Evolutionary conservation across 1,140 invertebrate genomes (phyloP), one percentile per base, ranked within the genome.

Genomic region (Drosophila saltans): DNA sequence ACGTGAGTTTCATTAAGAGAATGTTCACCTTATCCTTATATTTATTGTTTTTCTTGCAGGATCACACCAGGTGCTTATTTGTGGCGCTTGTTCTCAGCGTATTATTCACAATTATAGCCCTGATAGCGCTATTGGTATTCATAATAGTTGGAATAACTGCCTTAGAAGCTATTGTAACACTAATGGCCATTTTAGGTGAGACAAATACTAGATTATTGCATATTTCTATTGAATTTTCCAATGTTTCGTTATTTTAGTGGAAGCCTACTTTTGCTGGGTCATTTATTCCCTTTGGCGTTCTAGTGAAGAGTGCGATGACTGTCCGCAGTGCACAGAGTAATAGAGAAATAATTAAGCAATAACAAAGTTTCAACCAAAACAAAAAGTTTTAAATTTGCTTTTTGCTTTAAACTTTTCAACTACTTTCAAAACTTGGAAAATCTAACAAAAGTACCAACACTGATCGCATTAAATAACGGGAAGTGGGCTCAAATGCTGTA

Each of bases 261-360:
- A 77, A 43, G 1, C 62, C 2, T 77, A 77, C 21, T 66, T 36
- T 61, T 33, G 48, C 8, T 74, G 66, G 57, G 41, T 69, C 6
- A 48, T 63, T 2, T n/a, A 69, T 1, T 77, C 75, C 8, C 65
- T 62, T 63, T 74, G 71, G 71, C 7, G 45, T 9, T 2, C 8
- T 10, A 26, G 21, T 52, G 36, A 64, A 24, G 0, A 28, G 1
- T 43, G 48, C 10, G 10, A 8, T 16, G 43, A 30, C 0, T 66
- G 48, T 24, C 59, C 30, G 3, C 4, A 39, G 3, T 59, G 57
- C 26, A 8, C 1, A 52, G 45, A 21, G 9, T 26, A 10, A 9
- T 52, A 52, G 1, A 8, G 7, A 8, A 21, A 48, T 9, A 48
- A 24, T 24, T 48, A 48, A 48, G 21, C 21, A 48, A 4, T 48